Evolutionary conservation across 2,888 invertebrate genomes (phyloP), one percentile per base, ranked within the genome.

Genomic region (Perdita meconis): DNA sequence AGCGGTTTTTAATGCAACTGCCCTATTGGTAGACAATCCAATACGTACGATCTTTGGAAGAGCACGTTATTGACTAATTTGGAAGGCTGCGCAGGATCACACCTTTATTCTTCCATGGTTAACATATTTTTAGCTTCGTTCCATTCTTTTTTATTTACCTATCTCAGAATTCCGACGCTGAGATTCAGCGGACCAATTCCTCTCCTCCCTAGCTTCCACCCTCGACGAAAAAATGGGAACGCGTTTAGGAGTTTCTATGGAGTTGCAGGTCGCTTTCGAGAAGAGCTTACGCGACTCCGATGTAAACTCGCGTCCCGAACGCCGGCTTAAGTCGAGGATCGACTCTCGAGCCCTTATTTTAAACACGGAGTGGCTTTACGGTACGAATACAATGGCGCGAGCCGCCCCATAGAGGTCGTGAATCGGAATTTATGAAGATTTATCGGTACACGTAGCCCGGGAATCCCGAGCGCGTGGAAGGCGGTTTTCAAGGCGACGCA

Each of bases 361-460:
- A 79, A 79, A 78, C 78, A 73, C 60, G 55, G 72, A 78, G 78
- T 79, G 79, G 79, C 78, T 79, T 79, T 73, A 60, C 67, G 42
- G 66, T 42, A 16, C 61, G 78, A 72, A 55, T 55, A 79, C 79
- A 79, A 79, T 79, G 53, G 66, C 63, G 50, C 30, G 73, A 51
- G 74, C 57, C 64, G 70, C 55, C 55, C 64, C 59, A 34, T 53
- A 51, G 42, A 60, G 55, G 67, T 60, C 75, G 78, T 72, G 80
- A 73, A 81, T 81, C 60, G 78, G 83, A 81, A 72, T 81, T 81
- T 72, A 69, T 67, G 70, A 73, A 81, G 70, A 76, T 81, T 81
- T 83, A 79, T 75, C 68, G 78, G 72, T 73, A 78, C 70, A 69
- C 70, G 66, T 53, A 47, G 44, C 53, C 44, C 36, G 53, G 55